Percentiles rank a stretch among this genome's conserved stretches.
phyloP scores from a whole-genome alignment of 2,888 invertebrate genomes.

The Fissipunctia ypsillon region DNA sequence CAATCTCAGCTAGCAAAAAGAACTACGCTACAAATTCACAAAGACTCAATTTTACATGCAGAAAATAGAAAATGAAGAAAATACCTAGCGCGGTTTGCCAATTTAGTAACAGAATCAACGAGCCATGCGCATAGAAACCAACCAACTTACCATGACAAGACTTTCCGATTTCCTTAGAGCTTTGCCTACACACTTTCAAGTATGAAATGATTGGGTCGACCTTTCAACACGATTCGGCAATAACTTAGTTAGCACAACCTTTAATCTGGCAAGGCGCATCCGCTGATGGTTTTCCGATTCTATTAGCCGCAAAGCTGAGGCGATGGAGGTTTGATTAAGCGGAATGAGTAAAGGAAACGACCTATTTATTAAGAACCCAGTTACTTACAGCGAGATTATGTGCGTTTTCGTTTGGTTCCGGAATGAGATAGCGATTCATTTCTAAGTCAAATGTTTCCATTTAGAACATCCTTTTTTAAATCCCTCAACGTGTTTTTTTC shows the following conservation, averaged over 20 bases:
- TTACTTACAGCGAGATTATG: slow-evolving; percentile 58
- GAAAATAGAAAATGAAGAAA: slow-evolving; percentile 1
- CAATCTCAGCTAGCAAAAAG: background rate
- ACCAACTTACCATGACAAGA: slow-evolving; percentile 45
- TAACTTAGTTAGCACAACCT: slow-evolving; percentile 78
- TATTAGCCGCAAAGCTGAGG: slow-evolving; percentile 82
- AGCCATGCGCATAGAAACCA: slow-evolving; percentile 11
- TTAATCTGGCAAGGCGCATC: slow-evolving; percentile 79
- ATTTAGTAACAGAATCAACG: slow-evolving; percentile 30
- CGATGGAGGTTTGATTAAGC: slow-evolving; percentile 79
- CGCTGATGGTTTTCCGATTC: slow-evolving; percentile 87
- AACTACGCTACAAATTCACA: background rate
- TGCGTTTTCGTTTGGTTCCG: slow-evolving; percentile 36
- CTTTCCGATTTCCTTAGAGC: slow-evolving; percentile 44
- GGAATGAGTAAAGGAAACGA: slow-evolving; percentile 77
- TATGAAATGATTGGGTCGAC: slow-evolving; percentile 48
- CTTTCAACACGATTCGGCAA: slow-evolving; percentile 72
- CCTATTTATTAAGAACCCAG: slow-evolving; percentile 72
- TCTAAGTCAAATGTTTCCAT: slow-evolving; percentile 51
- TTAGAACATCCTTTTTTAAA: slow-evolving; percentile 37
- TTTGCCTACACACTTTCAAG: slow-evolving; percentile 46
- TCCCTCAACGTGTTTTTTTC: background rate
- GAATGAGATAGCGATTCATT: slow-evolving; percentile 40
- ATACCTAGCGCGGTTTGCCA: slow-evolving; percentile 22
- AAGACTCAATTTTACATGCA: background rate